Conservation (phyloP, 2,113 vertebrate species). For the Pterocles burchelli region DNA sequence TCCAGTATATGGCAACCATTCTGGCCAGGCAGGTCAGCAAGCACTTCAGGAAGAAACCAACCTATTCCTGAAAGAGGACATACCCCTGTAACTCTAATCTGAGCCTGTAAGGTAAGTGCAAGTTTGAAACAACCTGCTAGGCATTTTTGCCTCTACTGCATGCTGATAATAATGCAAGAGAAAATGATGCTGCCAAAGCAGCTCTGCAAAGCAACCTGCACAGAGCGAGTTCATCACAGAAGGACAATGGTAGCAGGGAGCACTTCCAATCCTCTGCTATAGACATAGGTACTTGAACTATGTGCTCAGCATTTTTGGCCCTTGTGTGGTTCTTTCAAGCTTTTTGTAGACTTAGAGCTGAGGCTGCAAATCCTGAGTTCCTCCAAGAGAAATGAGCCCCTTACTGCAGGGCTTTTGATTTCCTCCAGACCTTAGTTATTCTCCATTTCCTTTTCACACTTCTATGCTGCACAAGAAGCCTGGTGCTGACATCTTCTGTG, state of each 20-base stretch:
- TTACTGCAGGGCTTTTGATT: neutral
- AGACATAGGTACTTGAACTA: neutral
- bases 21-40: neutral
- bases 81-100: neutral
- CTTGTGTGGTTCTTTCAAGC: neutral
- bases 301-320: neutral
- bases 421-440: neutral
- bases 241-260: neutral
- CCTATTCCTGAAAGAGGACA: neutral
- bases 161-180: neutral
- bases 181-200: neutral
- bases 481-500: neutral
- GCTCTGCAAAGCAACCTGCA: neutral
- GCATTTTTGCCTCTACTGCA: neutral
- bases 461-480: neutral
- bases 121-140: neutral
- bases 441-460: rapidly evolving
- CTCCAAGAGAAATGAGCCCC: neutral
- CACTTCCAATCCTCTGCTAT: neutral
- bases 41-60: neutral
- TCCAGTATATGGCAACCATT: neutral
- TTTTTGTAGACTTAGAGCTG: neutral
- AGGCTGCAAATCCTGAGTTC: neutral
- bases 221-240: neutral
- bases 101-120: neutral